phyloP scores from a whole-genome alignment of 1,140 invertebrate genomes.

The Pogonus chalceus region DNA sequence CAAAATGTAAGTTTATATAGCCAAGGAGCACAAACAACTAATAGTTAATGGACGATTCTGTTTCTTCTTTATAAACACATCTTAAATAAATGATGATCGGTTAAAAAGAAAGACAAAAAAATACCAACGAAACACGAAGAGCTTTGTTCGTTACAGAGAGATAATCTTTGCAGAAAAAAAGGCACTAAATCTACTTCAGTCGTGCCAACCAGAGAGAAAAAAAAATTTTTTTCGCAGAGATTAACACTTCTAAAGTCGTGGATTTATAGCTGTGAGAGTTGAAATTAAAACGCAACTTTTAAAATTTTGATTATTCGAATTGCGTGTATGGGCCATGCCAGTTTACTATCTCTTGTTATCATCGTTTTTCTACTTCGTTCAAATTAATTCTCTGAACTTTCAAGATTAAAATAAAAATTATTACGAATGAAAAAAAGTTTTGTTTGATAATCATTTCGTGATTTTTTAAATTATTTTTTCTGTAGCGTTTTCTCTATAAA shows the following conservation, averaged over 20 bases:
- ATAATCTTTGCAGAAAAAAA: background rate
- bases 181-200: background rate
- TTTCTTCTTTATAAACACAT: background rate
- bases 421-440: too few relatives aligned
- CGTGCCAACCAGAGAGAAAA: background rate
- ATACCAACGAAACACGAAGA: background rate
- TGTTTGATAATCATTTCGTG: too few relatives aligned
- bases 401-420: too few relatives aligned
- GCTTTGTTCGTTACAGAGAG: background rate
- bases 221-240: background rate
- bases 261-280: background rate
- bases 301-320: background rate
- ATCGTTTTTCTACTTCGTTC: too few relatives aligned
- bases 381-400: too few relatives aligned
- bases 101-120: background rate
- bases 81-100: background rate
- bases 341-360: too few relatives aligned
- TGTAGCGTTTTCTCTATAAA: too few relatives aligned
- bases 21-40: background rate
- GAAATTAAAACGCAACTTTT: background rate
- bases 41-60: background rate
- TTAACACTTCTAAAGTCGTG: background rate
- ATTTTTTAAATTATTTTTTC: too few relatives aligned
- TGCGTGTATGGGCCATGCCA: too few relatives aligned
- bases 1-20: background rate